A percentile compares a stretch with the other conserved stretches of the same genome.
These are phyloP conservation scores for Cataglyphis livida DNA, from an alignment of 2,888 invertebrate species.

Conservation along the genomic window DNA sequence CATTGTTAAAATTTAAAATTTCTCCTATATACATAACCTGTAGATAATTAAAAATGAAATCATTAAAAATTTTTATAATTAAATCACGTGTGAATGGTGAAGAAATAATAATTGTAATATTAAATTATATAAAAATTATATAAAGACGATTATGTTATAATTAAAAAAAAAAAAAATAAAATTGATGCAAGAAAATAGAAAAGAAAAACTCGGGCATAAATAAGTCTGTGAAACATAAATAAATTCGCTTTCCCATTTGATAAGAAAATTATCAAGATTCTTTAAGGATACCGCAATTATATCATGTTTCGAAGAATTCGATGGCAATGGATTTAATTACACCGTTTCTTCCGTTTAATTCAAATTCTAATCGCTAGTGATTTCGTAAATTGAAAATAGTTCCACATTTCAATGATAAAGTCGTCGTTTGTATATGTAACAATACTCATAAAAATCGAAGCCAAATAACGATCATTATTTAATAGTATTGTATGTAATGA, in stretches of 20 bases:
- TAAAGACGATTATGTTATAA: background rate
- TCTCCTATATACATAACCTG: background rate
- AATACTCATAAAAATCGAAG: background rate
- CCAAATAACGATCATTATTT: background rate
- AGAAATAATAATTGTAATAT: background rate
- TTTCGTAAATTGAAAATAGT: background rate
- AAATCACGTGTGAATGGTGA: background rate
- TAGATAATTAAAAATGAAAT: background rate
- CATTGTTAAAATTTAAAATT: background rate
- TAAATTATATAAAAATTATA: background rate
- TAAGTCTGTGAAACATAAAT: background rate
- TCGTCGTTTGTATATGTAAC: background rate
- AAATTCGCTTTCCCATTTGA: background rate
- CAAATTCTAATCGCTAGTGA: background rate
- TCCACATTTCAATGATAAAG: background rate
- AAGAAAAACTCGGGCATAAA: background rate
- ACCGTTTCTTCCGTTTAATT: background rate
- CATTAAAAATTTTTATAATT: background rate
- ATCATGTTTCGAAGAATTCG: background rate
- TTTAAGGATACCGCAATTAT: background rate
- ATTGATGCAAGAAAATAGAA: background rate
- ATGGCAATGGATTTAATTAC: conserved; percentile 2
- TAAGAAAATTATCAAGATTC: conserved; percentile 1
- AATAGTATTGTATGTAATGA: background rate
- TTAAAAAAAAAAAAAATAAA: background rate